Conservation (phyloP, 2,113 vertebrate species). For the Phyllopteryx taeniolatus region DNA sequence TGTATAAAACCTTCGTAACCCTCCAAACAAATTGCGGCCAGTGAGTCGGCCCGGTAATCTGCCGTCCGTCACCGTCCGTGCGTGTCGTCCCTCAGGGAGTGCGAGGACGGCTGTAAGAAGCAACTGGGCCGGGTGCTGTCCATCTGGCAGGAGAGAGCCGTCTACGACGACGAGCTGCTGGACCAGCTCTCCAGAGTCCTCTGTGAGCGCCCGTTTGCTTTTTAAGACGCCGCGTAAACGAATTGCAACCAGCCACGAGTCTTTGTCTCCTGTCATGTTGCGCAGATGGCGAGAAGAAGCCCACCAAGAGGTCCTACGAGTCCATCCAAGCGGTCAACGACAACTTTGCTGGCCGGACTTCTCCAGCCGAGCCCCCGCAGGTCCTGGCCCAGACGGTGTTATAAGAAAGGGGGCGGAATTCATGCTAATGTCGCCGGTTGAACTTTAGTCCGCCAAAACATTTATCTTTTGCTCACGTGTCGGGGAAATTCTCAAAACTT, state of each 20-base stretch:
- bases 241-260: too few species aligned
- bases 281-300: constrained; percentile 80
- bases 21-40: too few species aligned
- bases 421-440: not conserved
- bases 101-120: constrained; percentile 94
- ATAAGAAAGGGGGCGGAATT: not conserved
- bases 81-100: constrained; percentile 73
- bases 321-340: constrained; percentile 87
- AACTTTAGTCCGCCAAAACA: not conserved
- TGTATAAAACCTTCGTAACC: not conserved
- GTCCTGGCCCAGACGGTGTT: constrained; percentile 58
- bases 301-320: constrained; percentile 88
- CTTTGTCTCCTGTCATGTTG: not conserved
- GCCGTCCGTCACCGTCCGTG: too few species aligned
- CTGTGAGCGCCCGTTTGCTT: constrained; percentile 74
- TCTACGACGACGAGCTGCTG: constrained; percentile 93
- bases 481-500: not conserved
- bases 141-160: constrained; percentile 97
- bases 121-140: constrained; percentile 91
- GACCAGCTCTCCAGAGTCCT: constrained; percentile 91
- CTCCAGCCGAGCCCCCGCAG: constrained; percentile 90
- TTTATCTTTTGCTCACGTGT: not conserved
- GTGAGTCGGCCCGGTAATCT: too few species aligned
- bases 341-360: constrained; percentile 84
- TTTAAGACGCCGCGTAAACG: not conserved